Evolutionary conservation across 2,113 vertebrate genomes (phyloP).

Genomic region (Haemorhous mexicanus): DNA sequence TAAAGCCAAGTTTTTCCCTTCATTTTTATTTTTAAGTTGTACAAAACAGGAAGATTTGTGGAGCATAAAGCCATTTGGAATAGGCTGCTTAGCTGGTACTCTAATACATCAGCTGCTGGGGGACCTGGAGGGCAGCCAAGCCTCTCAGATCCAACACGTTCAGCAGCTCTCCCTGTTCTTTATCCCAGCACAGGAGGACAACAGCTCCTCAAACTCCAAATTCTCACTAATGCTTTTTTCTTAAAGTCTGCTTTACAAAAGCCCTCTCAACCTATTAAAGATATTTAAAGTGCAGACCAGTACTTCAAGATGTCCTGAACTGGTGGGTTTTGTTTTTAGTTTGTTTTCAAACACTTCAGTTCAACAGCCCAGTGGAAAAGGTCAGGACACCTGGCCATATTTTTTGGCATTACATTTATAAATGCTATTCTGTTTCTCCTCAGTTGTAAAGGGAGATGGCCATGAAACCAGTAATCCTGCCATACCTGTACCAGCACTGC

Average conservation of each 20-base stretch:
- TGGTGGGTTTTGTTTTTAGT: neutral
- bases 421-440: neutral
- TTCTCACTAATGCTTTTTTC: neutral
- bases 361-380: neutral
- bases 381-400: neutral
- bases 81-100: conserved; percentile 1
- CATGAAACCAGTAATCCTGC: neutral
- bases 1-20: neutral
- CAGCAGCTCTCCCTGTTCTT: neutral
- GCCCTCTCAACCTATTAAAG: neutral
- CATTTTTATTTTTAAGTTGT: conserved; percentile 8
- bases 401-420: neutral
- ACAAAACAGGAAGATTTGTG: neutral
- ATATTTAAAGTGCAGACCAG: neutral
- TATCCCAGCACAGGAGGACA: neutral
- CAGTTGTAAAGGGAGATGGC: neutral
- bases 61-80: conserved; percentile 12
- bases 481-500: neutral
- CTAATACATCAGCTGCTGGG: neutral
- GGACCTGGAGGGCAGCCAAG: conserved; percentile 31
- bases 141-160: neutral
- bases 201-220: neutral
- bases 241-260: neutral
- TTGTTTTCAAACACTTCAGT: neutral
- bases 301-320: neutral